Base-by-base conservation (phyloP, 2,888 invertebrate species). In the Bembecia ichneumoniformis region DNA sequence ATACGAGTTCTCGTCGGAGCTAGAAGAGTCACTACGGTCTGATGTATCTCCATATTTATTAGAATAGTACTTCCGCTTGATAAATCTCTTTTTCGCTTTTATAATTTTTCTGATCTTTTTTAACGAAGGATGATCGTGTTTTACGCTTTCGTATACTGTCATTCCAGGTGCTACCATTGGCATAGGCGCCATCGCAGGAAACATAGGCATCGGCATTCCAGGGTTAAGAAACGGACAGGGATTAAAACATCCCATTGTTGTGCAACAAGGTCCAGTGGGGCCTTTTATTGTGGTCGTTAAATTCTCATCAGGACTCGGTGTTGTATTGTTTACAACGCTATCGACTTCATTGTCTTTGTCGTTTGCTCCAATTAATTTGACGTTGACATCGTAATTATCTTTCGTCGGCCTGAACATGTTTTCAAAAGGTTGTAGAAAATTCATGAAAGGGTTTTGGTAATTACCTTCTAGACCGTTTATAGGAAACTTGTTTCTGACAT, bases 41-140 rank as follows among this genome's bases (percentile, higher is more conserved):
- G 13, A 5, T 40, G 40, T 4, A 40, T 40, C 40, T 5, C 40
- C 7, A 40, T 40, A 40, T 40, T 13, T 40, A n/a, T 28, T 28
- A 28, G 28, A 28, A 2, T 9, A 20, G 7, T 20, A 28, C 9
- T 28, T 28, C 28, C 28, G 28, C 28, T 28, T 28, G 28, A 28
- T 9, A 28, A 7, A 28, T 4, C 9, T 28, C 28, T 28, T 28
- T 9, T 28, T 28, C 28, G 28, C 28, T 28, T 28, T 28, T 40
- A 78, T 64, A 1, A 77, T 58, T 43, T 58, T 55, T 47, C 58
- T 66, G 14, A 84, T 71, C 35, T 66, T 53, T 10, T 63, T 43
- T 1, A 72, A 43, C 0, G 81, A 74, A 1, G 84, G 84, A 50
- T 86, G 84, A 40, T 81, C 59, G 45, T 82, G 84, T 3, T 63